These are phyloP conservation scores for Sinopyrophorus schimmeli DNA, from an alignment of 2,888 invertebrate genomes.

Conservation along the genomic window DNA sequence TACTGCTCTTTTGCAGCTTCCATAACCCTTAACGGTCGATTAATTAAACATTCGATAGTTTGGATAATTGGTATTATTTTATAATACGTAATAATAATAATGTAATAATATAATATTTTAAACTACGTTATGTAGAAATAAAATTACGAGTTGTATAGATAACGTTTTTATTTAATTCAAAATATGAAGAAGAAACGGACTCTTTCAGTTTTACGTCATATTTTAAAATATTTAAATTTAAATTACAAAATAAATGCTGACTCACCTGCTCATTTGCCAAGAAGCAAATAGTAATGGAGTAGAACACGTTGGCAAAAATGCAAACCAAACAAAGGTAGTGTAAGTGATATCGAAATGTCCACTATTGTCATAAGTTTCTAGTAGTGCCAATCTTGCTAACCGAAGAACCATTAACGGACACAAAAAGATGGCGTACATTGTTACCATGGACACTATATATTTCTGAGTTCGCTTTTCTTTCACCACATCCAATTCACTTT, in stretches of 20 bases:
- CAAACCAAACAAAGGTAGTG: constrained; percentile 70
- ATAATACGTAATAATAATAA: too few species aligned
- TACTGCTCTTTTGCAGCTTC: too few species aligned
- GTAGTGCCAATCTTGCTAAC: constrained; percentile 65
- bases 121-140: too few species aligned
- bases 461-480: constrained; percentile 70
- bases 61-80: too few species aligned
- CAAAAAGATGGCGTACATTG: constrained; percentile 66
- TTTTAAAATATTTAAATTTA: too few species aligned
- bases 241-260: constrained; percentile 1
- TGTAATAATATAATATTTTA: too few species aligned
- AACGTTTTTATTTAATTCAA: too few species aligned
- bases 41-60: too few species aligned
- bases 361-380: constrained; percentile 71
- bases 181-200: too few species aligned
- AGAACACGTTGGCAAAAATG: constrained; percentile 68
- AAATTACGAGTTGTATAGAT: too few species aligned
- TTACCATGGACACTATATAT: constrained; percentile 68
- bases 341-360: constrained; percentile 70
- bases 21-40: too few species aligned
- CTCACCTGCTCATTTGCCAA: constrained; percentile 67
- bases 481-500: constrained; percentile 60
- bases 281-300: constrained; percentile 67
- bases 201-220: too few species aligned
- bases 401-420: constrained; percentile 66